Evolutionary conservation across 2,113 vertebrate genomes (phyloP).

Genomic region (Vidua chalybeata): DNA sequence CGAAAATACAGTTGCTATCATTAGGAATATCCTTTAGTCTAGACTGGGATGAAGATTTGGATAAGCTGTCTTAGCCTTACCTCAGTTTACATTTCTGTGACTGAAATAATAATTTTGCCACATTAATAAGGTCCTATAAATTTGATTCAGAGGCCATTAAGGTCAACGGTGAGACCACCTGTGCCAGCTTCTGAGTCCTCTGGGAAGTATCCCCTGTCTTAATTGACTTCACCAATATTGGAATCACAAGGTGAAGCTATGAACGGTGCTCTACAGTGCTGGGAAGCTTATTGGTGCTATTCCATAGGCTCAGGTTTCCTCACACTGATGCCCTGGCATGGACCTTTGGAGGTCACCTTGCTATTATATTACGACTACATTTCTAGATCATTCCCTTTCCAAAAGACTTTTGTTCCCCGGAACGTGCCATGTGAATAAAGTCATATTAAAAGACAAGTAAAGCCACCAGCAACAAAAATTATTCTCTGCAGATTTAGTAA

Average conservation of each 20-base stretch:
- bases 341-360: slow-evolving; percentile 42
- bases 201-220: neutral
- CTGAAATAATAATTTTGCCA: neutral
- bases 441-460: slow-evolving; percentile 42
- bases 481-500: slow-evolving; percentile 52
- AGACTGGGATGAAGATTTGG: neutral
- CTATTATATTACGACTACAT: slow-evolving; percentile 22
- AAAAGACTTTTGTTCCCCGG: slow-evolving; percentile 26
- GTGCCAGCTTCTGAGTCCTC: neutral
- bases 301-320: slow-evolving; percentile 44
- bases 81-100: neutral
- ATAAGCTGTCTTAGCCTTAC: neutral
- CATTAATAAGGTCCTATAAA: neutral
- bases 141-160: neutral
- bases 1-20: neutral
- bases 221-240: neutral
- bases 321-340: neutral
- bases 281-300: neutral
- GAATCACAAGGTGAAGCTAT: neutral
- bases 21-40: neutral
- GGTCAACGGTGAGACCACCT: neutral
- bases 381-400: slow-evolving; percentile 50
- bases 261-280: neutral
- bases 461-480: slow-evolving; percentile 40
- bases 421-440: slow-evolving; percentile 41